These are phyloP conservation scores for Tigriopus californicus DNA, from an alignment of 2,888 invertebrate species.

Conservation along the genomic window DNA sequence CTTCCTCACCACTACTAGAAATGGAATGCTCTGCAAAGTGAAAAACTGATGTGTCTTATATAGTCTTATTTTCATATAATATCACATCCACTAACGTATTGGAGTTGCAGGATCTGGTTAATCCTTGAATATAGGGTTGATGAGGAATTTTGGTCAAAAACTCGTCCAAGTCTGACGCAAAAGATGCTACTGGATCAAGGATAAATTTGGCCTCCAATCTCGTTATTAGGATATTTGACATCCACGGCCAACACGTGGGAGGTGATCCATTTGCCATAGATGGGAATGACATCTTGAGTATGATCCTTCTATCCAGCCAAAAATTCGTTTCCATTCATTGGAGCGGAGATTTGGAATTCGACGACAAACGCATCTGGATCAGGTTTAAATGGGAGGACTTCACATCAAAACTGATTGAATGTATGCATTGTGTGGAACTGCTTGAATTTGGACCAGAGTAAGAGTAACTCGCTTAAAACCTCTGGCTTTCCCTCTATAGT, in stretches of 20 bases:
- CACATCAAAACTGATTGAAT: no score
- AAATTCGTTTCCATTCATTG: constrained; percentile 3
- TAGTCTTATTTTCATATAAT: no score
- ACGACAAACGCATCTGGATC: neutral
- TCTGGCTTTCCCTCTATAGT: neutral
- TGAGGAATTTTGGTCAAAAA: no score
- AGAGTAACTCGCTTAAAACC: neutral
- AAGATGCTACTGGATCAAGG: neutral
- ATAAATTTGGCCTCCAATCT: neutral
- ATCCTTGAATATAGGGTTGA: no score
- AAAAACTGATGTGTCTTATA: no score
- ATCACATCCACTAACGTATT: no score
- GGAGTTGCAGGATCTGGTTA: no score
- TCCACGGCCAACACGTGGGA: neutral
- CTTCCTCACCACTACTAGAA: no score
- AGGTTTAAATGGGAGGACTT: neutral
- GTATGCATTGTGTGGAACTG: no score
- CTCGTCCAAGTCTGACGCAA: no score
- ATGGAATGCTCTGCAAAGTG: no score
- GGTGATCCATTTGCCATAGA: neutral
- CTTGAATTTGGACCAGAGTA: neutral
- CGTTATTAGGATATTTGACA: constrained; percentile 1
- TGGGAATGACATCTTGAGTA: neutral
- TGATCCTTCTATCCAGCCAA: neutral
- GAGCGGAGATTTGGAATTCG: constrained; percentile 7